phyloP scores from a whole-genome alignment of 92 coral and sea anemone genomes.

The Umimayanthus chanpuru region DNA sequence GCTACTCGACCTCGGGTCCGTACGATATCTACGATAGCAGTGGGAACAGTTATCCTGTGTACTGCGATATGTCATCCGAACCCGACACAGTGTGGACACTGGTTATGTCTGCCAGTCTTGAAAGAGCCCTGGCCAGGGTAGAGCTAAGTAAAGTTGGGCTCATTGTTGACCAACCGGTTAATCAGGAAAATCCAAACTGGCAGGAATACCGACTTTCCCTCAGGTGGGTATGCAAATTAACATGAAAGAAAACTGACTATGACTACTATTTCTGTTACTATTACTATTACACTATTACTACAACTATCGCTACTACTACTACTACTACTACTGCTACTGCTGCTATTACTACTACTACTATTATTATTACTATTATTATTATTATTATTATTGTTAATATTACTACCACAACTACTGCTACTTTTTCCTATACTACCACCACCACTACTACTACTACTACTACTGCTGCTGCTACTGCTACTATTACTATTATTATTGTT shows the following conservation, averaged over 20 bases:
- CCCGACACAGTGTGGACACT: conserved; percentile 27
- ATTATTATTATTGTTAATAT: too few relatives aligned
- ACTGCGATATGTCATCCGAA: conserved; percentile 33
- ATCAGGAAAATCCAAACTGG: conserved; percentile 27
- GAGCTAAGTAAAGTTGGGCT: conserved; percentile 19
- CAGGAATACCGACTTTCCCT: conserved; percentile 32
- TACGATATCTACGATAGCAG: conserved; percentile 17
- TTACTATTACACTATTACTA: too few relatives aligned
- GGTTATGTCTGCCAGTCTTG: conserved; percentile 23
- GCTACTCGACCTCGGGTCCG: conserved; percentile 21
- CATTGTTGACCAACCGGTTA: background rate
- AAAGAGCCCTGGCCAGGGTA: background rate
- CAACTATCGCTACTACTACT: too few relatives aligned
- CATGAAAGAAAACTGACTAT: background rate
- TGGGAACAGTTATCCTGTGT: conserved; percentile 9
- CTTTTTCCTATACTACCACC: too few relatives aligned
- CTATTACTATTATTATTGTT: too few relatives aligned
- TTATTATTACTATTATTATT: too few relatives aligned
- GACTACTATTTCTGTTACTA: too few relatives aligned
- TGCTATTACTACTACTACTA: too few relatives aligned
- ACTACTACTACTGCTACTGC: too few relatives aligned
- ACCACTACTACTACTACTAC: too few relatives aligned
- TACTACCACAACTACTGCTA: too few relatives aligned
- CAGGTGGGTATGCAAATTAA: background rate
- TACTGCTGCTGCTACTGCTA: too few relatives aligned